Conservation (phyloP, 2,888 invertebrate genomes). For the Blomia tropicalis region DNA sequence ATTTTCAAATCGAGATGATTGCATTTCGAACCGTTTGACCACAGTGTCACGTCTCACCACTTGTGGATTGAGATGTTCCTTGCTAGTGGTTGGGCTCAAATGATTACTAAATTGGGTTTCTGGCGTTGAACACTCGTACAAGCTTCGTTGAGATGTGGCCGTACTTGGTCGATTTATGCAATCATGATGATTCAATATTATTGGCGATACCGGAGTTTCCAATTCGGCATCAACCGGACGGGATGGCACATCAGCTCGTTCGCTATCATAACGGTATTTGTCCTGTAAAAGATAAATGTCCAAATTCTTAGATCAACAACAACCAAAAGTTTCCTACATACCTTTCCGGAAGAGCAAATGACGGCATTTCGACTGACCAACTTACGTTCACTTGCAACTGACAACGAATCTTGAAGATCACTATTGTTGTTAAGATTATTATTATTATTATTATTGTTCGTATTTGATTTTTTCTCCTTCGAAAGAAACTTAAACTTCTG, state of each 20-base stretch:
- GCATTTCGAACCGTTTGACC: conserved; percentile 26
- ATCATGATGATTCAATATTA: background rate
- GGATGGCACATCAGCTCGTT: conserved; percentile 24
- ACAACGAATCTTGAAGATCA: background rate
- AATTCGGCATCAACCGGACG: conserved; percentile 22
- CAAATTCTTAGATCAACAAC: background rate
- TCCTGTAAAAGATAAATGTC: conserved; percentile 25
- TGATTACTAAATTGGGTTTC: background rate
- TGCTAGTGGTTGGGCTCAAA: background rate
- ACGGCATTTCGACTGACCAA: conserved; percentile 18
- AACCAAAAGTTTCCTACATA: background rate
- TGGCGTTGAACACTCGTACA: background rate
- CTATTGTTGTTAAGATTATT: background rate
- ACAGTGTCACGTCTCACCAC: conserved; percentile 29
- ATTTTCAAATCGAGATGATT: conserved; percentile 31
- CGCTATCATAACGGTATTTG: conserved; percentile 29
- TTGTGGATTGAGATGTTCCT: conserved; percentile 13
- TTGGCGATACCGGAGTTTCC: background rate
- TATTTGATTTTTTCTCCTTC: background rate
- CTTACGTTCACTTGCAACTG: background rate
- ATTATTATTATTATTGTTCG: background rate
- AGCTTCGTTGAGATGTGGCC: background rate
- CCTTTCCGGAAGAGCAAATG: conserved; percentile 23
- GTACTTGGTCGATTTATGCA: background rate
- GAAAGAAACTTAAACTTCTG: conserved; percentile 12